These are phyloP conservation scores for Rhagologus leucostigma DNA, from an alignment of 2,113 vertebrate genomes.

Conservation along the genomic window DNA sequence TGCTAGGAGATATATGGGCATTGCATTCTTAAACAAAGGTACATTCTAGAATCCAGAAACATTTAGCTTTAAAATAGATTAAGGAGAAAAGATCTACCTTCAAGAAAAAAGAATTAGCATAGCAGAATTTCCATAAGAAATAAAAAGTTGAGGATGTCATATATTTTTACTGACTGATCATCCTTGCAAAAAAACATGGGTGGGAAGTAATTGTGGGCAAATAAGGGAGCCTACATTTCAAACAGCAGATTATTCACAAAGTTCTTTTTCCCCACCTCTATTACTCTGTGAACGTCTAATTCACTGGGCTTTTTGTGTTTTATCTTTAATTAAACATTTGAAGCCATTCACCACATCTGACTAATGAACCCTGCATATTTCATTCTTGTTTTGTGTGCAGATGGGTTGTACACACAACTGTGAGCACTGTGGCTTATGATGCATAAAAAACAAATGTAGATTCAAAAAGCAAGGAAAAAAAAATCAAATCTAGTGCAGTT, in stretches of 20 bases:
- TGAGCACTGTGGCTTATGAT: not conserved
- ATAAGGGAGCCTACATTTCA: not conserved
- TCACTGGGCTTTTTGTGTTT: not conserved
- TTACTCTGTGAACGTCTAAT: not conserved
- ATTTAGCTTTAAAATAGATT: not conserved
- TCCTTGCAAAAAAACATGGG: not conserved
- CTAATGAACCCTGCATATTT: conserved; percentile 27
- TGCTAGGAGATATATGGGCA: not conserved
- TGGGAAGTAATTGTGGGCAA: not conserved
- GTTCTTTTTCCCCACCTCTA: not conserved
- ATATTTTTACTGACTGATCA: not conserved
- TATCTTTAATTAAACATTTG: conserved; percentile 42
- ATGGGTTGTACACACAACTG: not conserved
- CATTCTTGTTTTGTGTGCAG: conserved; percentile 25
- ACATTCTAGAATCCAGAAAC: not conserved
- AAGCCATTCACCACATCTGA: conserved; percentile 31
- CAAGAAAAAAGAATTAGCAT: not conserved
- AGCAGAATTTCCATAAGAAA: not conserved
- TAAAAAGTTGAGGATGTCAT: not conserved
- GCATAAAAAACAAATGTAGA: not conserved
- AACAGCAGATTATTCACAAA: not conserved
- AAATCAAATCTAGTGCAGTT: not conserved
- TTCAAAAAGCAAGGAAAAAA: not conserved
- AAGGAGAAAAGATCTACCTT: not conserved
- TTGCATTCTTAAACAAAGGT: not conserved